A percentile compares a stretch with the other conserved stretches of the same genome.
Conservation (phyloP, 1,140 invertebrate genomes). For the Delia radicum region DNA sequence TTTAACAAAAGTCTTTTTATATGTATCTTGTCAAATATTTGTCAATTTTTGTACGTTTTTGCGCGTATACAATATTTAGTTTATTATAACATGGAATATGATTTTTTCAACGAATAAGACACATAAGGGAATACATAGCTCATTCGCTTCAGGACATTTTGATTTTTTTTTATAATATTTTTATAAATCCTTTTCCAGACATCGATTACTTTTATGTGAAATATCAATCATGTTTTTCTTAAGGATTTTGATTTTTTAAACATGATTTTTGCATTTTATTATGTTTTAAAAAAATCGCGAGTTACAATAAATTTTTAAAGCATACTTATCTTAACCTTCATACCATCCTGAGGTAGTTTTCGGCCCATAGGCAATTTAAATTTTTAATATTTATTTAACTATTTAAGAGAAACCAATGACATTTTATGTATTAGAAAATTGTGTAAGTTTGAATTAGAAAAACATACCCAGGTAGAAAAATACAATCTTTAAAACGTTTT, state of each 20-base stretch:
- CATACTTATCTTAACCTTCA: too few species aligned
- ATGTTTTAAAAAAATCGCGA: too few species aligned
- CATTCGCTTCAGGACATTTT: conserved; percentile 1
- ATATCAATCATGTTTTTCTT: conserved; percentile 16
- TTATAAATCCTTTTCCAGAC: conserved; percentile 9
- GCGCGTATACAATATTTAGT: not conserved
- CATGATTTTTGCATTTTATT: conserved; percentile 16
- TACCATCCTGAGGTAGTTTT: too few species aligned
- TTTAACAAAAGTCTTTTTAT: conserved; percentile 8
- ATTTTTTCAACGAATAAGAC: not conserved
- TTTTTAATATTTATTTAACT: too few species aligned
- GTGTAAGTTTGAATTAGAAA: too few species aligned
- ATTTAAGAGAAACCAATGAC: too few species aligned
- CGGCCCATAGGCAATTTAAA: too few species aligned
- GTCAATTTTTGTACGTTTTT: conserved; percentile 4
- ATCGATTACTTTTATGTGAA: not conserved
- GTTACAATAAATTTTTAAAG: too few species aligned
- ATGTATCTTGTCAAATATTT: conserved; percentile 11
- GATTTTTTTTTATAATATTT: not conserved
- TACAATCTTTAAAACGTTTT: too few species aligned
- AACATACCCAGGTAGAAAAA: too few species aligned
- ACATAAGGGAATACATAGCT: not conserved
- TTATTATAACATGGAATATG: not conserved
- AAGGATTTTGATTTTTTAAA: conserved; percentile 10
- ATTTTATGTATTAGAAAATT: too few species aligned